Evolutionary conservation across 2,113 vertebrate species (phyloP).

Genomic region (Anas platyrhynchos): DNA sequence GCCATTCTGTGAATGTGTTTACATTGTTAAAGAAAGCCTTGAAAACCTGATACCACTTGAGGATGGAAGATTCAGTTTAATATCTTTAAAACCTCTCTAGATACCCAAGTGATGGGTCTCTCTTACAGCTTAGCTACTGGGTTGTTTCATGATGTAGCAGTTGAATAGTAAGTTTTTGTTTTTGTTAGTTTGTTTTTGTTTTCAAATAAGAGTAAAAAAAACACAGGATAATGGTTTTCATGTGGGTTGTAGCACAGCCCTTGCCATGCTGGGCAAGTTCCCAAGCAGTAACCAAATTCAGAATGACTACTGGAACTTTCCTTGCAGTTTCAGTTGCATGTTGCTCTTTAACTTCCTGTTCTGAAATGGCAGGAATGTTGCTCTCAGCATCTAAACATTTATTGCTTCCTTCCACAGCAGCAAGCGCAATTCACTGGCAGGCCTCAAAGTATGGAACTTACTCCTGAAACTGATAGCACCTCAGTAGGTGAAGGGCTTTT

Average conservation of each 20-base stretch:
- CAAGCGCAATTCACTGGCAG: background rate
- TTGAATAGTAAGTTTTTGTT: background rate
- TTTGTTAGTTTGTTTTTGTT: background rate
- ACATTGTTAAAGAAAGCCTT: background rate
- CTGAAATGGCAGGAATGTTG: slow-evolving; percentile 31
- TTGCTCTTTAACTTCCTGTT: background rate
- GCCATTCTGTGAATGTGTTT: background rate
- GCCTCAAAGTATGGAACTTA: background rate
- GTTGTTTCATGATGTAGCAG: background rate
- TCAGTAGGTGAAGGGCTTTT: slow-evolving; percentile 21
- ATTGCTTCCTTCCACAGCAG: slow-evolving; percentile 56
- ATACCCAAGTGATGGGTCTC: rapidly evolving
- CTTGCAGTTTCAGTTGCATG: background rate
- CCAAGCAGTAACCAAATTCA: background rate
- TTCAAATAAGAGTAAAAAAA: background rate
- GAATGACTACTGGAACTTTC: background rate
- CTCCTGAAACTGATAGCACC: background rate
- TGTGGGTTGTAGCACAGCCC: background rate
- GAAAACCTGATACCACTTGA: background rate
- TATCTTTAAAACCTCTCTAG: background rate
- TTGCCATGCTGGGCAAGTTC: background rate
- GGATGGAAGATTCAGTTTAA: background rate
- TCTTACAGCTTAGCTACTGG: background rate
- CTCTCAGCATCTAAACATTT: slow-evolving; percentile 51
- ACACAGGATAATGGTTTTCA: background rate